Percentiles rank a stretch among this genome's conserved stretches.
phyloP scores from a whole-genome alignment of 2,888 invertebrate genomes.

The Agonopterix subpropinquella region DNA sequence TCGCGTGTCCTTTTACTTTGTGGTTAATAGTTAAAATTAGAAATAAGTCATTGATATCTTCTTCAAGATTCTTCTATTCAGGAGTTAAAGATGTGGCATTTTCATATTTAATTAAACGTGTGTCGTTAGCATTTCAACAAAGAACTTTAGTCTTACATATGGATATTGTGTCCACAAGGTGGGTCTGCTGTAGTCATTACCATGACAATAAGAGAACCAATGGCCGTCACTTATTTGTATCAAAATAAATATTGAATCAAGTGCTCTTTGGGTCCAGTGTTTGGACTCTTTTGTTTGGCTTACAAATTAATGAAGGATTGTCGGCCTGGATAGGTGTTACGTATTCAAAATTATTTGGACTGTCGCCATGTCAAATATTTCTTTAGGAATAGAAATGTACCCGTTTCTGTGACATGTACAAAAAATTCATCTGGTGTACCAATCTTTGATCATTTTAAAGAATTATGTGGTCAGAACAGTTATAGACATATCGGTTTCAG shows the following conservation, averaged over 20 bases:
- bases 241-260: constrained; percentile 71
- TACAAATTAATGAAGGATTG: constrained; percentile 69
- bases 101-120: constrained; percentile 24
- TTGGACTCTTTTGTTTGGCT: constrained; percentile 54
- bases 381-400: constrained; percentile 11
- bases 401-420: constrained; percentile 1
- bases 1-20: constrained; percentile 56
- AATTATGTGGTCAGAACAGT: constrained; percentile 20
- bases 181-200: constrained; percentile 50
- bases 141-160: constrained; percentile 26
- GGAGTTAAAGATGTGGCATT: constrained; percentile 18
- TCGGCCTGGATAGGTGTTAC: constrained; percentile 40
- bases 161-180: constrained; percentile 52
- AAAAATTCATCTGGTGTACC: background rate
- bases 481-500: constrained; percentile 16
- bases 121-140: constrained; percentile 30
- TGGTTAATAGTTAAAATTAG: constrained; percentile 40
- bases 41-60: constrained; percentile 12
- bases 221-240: constrained; percentile 68
- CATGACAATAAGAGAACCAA: constrained; percentile 65
- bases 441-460: constrained; percentile 7
- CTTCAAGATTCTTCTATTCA: constrained; percentile 1
- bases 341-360: constrained; percentile 35
- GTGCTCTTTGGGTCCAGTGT: constrained; percentile 65
- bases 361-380: constrained; percentile 31